These are phyloP conservation scores for Acipenser transmontanus DNA, from an alignment of 2,797 vertebrate species.

Conservation along the genomic window DNA sequence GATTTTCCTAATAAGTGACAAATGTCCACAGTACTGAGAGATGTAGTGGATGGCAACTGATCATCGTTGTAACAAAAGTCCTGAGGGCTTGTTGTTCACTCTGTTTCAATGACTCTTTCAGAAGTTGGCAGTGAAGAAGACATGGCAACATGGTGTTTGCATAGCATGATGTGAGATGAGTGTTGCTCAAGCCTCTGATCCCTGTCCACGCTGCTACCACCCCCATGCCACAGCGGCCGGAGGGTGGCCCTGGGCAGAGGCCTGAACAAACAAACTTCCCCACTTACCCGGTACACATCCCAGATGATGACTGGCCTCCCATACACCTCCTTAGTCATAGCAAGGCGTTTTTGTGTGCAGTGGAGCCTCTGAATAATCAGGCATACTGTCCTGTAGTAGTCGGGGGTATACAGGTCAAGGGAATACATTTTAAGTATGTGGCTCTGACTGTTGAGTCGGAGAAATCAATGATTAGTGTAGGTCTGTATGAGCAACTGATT, in stretches of 20 bases:
- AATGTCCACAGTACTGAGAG: too few species aligned
- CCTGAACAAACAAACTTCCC: too few species aligned
- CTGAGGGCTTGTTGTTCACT: too few species aligned
- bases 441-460: background rate
- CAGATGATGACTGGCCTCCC: background rate
- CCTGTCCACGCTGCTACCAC: background rate
- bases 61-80: too few species aligned
- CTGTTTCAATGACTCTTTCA: too few species aligned
- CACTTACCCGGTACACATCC: background rate
- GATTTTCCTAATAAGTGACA: too few species aligned
- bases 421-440: background rate
- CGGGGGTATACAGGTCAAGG: background rate
- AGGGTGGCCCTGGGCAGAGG: background rate
- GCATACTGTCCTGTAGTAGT: background rate
- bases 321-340: background rate
- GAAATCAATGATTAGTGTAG: slow-evolving; percentile 5
- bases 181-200: too few species aligned
- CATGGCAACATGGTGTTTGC: too few species aligned
- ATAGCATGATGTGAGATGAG: too few species aligned
- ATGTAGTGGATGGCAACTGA: too few species aligned
- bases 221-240: background rate
- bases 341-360: background rate
- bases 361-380: background rate
- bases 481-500: background rate
- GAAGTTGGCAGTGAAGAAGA: too few species aligned